Evolutionary conservation across 2,888 invertebrate species (phyloP), one percentile per base, ranked within the genome.

Genomic region (Congeria kusceri): DNA sequence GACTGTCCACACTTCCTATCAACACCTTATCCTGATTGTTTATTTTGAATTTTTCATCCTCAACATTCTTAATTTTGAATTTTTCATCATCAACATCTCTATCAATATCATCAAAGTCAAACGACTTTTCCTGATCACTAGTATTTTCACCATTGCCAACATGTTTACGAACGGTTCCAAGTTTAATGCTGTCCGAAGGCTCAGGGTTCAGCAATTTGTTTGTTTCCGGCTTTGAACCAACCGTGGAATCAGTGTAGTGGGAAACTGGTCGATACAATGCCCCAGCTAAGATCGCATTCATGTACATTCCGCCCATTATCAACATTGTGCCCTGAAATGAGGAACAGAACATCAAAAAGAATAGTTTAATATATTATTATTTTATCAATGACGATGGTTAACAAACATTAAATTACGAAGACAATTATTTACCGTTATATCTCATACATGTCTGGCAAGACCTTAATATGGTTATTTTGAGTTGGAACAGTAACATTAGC

Each of bases 221-320:
- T 49, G 66, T 66, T 73, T 81, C 81, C n/a, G 18, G 18, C 13
- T n/a, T 23, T 28, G 61, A 4, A 3, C 20, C 15, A 11, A 20
- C 20, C 0, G 47, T 69, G 7, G 13, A 23, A 5, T 53, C 47
- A 27, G 68, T 71, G 71, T 89, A 91, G 49, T 75, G 85, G 29
- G 80, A 56, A 0, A 81, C 13, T 5, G 91, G 91, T 23, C 91
- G 80, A 57, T 89, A 89, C 39, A 91, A 67, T 7, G 83, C 69
- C 3, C 88, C 90, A 63, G 86, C 86, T 1, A 87, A 64, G 28
- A 86, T 77, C 3, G 88, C 81, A 66, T 90, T 81, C 29, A 90
- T 65, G 63, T 90, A 91, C 7, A 91, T 62, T 13, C 79, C 90
- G 9, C 86, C 86, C 5, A 89, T 70, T 13, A 88, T 70, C 13